Percentiles rank a stretch among this genome's conserved stretches.
phyloP scores from a whole-genome alignment of 2,888 invertebrate genomes.

The Orchestes rusci region DNA sequence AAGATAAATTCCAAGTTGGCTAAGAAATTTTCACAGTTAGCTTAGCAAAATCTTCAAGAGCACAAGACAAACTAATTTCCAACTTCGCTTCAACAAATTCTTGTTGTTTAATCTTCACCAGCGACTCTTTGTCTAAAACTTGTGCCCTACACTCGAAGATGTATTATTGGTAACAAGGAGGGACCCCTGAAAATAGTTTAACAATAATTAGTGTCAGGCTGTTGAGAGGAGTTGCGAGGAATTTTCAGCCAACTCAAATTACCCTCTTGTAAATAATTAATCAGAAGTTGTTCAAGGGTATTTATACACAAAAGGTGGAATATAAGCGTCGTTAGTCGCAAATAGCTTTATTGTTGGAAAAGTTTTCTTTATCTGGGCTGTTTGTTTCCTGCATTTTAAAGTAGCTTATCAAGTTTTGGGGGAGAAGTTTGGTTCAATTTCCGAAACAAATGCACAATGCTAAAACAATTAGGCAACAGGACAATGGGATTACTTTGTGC shows the following conservation, averaged over 20 bases:
- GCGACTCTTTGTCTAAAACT: too few species aligned
- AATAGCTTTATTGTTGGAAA: conserved; percentile 5
- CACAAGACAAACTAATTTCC: too few species aligned
- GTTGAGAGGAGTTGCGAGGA: conserved; percentile 4
- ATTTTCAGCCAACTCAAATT: conserved; percentile 4
- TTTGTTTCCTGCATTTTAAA: conserved; percentile 1
- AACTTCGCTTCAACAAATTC: too few species aligned
- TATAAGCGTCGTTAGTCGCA: neutral
- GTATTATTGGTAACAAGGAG: conserved; percentile 1
- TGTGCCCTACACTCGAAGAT: too few species aligned
- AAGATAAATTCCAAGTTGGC: too few species aligned
- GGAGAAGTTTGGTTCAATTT: conserved; percentile 1
- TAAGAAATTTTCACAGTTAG: too few species aligned
- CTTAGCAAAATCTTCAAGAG: too few species aligned
- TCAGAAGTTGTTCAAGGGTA: conserved; percentile 2
- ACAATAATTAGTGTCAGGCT: conserved; percentile 4
- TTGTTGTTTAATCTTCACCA: too few species aligned
- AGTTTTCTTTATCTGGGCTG: neutral
- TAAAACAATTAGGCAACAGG: too few species aligned
- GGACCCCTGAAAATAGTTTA: neutral
- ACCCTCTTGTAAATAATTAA: conserved; percentile 5
- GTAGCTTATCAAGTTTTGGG: conserved; percentile 6
- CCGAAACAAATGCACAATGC: too few species aligned
- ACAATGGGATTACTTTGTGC: too few species aligned
- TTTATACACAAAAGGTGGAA: conserved; percentile 4